A percentile compares a stretch with the other conserved stretches of the same genome.
These are phyloP conservation scores for Chaunax sp. DNA, from an alignment of 2,797 vertebrate species.

Conservation along the genomic window DNA sequence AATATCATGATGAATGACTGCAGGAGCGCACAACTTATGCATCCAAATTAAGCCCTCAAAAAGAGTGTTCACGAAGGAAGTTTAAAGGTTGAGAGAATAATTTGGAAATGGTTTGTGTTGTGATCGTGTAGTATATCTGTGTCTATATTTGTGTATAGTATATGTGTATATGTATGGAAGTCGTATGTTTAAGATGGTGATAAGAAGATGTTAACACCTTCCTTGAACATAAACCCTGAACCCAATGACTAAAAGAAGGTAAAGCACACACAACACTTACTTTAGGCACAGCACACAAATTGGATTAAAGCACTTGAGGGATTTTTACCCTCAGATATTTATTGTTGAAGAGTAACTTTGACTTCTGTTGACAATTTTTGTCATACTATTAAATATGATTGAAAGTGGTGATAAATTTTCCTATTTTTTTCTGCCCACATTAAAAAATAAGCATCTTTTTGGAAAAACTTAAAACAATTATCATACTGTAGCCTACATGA, in stretches of 20 bases:
- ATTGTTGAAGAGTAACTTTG: not conserved
- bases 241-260: slow-evolving; percentile 44
- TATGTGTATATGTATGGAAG: slow-evolving; percentile 4
- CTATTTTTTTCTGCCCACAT: not conserved
- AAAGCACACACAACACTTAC: slow-evolving; percentile 25
- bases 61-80: not conserved
- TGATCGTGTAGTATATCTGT: not conserved
- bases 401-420: too few relatives aligned
- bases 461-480: not conserved
- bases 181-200: not conserved
- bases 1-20: slow-evolving; percentile 27
- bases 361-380: not conserved
- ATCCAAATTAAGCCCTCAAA: slow-evolving; percentile 23
- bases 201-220: not conserved
- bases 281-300: not conserved
- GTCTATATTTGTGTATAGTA: slow-evolving; percentile 4
- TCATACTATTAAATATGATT: too few relatives aligned
- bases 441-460: not conserved
- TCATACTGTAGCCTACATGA: not conserved
- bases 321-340: not conserved
- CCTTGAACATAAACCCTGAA: slow-evolving; percentile 36
- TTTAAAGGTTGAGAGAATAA: not conserved
- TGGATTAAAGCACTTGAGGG: not conserved
- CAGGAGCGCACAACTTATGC: not conserved
- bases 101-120: not conserved